Evolutionary conservation across 2,888 invertebrate genomes (phyloP).

Genomic region (Megamerina dolium): DNA sequence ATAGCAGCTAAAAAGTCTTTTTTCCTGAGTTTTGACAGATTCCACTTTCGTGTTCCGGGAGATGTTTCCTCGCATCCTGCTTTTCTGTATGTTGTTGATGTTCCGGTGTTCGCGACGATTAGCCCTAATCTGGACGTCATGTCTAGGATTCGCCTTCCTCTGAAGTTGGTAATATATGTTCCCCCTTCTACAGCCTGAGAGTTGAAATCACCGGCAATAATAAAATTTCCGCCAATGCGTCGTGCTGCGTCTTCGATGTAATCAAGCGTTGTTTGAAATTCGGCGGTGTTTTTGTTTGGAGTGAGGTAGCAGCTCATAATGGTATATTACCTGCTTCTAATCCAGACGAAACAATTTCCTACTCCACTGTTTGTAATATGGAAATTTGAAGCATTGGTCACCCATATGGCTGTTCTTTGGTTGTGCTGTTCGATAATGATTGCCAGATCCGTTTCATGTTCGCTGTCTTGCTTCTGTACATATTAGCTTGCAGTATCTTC

Average conservation of each 20-base stretch:
- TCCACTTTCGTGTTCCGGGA: no score
- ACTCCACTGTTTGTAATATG: no score
- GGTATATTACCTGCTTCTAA: background rate
- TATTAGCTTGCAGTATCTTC: slow-evolving; percentile 2
- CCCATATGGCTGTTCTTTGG: no score
- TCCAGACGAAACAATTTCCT: no score
- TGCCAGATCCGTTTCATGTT: background rate
- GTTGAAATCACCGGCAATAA: slow-evolving; percentile 7
- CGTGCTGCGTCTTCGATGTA: slow-evolving; percentile 1
- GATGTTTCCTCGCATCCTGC: slow-evolving; percentile 1
- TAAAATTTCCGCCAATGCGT: background rate
- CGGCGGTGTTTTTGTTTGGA: background rate
- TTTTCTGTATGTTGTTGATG: slow-evolving; percentile 3
- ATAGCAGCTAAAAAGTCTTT: no score
- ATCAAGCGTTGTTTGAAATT: slow-evolving; percentile 1
- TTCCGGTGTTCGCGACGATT: slow-evolving; percentile 1
- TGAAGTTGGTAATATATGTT: background rate
- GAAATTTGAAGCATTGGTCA: no score
- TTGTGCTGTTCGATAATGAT: slow-evolving; percentile 5
- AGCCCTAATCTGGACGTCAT: slow-evolving; percentile 5
- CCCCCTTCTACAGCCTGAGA: slow-evolving; percentile 1
- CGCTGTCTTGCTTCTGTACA: slow-evolving; percentile 7
- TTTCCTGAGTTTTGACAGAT: no score
- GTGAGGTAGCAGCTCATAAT: slow-evolving; percentile 1
- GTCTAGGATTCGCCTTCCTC: slow-evolving; percentile 5